These are phyloP conservation scores for Rhynchophorus ferrugineus DNA, from an alignment of 1,140 invertebrate genomes.

Conservation along the genomic window DNA sequence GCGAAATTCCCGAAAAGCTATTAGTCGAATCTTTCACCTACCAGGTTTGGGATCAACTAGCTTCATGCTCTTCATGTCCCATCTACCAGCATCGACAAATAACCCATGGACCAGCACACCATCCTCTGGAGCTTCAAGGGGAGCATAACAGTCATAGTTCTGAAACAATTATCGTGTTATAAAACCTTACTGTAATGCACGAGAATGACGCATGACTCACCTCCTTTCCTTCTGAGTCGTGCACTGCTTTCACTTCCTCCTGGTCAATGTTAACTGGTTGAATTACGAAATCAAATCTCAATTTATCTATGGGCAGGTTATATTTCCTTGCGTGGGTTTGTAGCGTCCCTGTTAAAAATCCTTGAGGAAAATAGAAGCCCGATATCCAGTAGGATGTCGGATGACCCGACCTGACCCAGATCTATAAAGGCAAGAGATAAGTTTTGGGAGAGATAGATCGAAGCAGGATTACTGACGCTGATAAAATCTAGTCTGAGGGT, in stretches of 20 bases:
- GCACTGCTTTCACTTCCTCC: conserved; percentile 53
- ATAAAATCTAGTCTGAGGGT: conserved; percentile 72
- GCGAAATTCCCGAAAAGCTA: not conserved
- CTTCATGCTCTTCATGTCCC: conserved; percentile 57
- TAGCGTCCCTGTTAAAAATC: conserved; percentile 77
- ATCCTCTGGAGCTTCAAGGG: conserved; percentile 55
- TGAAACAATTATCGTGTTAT: conserved; percentile 21
- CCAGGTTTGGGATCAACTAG: conserved; percentile 66
- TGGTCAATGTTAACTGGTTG: conserved; percentile 53
- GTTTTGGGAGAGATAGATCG: too few relatives aligned
- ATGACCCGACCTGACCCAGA: conserved; percentile 62
- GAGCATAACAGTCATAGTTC: conserved; percentile 45
- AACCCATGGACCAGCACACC: conserved; percentile 78
- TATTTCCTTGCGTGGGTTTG: conserved; percentile 81
- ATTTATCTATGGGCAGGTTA: conserved; percentile 73
- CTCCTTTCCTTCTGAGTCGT: conserved; percentile 40
- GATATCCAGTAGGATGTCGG: conserved; percentile 83
- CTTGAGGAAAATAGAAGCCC: conserved; percentile 87
- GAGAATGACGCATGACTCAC: conserved; percentile 22
- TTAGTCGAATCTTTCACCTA: conserved; percentile 30
- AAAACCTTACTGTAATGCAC: conserved; percentile 1
- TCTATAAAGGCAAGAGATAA: conserved; percentile 40
- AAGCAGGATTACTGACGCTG: conserved; percentile 46
- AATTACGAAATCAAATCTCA: conserved; percentile 70
- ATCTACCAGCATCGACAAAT: conserved; percentile 78